These are phyloP conservation scores for Tillus elongatus DNA, from an alignment of 2,888 invertebrate genomes.

Conservation along the genomic window DNA sequence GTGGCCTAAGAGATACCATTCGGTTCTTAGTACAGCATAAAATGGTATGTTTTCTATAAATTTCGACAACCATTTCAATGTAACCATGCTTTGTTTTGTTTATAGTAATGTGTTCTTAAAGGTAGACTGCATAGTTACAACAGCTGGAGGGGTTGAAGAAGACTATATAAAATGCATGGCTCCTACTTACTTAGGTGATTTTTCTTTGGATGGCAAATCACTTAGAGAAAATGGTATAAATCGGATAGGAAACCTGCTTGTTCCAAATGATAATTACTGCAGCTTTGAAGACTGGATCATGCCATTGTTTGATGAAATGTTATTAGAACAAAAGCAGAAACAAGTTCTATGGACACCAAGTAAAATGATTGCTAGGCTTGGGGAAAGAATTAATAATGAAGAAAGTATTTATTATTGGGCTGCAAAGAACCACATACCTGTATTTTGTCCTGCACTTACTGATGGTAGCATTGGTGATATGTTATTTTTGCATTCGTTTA, in stretches of 20 bases:
- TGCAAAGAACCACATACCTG: constrained; percentile 90
- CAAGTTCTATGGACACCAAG: constrained; percentile 85
- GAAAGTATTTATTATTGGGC: constrained; percentile 97
- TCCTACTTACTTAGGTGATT: constrained; percentile 89
- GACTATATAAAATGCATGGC: constrained; percentile 98
- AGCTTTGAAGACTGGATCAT: constrained; percentile 96
- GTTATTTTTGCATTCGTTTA: constrained; percentile 97
- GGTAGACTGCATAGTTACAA: constrained; percentile 94
- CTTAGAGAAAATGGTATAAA: constrained; percentile 83
- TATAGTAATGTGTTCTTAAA: constrained; percentile 31
- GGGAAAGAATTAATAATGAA: constrained; percentile 81
- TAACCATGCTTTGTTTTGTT: too few relatives aligned
- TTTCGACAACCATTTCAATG: too few relatives aligned
- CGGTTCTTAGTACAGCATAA: constrained; percentile 77
- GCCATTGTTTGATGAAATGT: constrained; percentile 84
- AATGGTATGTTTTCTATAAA: constrained; percentile 47
- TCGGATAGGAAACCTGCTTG: constrained; percentile 77
- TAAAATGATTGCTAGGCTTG: constrained; percentile 72
- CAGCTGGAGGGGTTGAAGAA: constrained; percentile 97
- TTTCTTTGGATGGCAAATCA: constrained; percentile 68
- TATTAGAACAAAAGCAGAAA: constrained; percentile 72
- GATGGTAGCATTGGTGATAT: constrained; percentile 97
- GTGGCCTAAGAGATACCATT: constrained; percentile 86
- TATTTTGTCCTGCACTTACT: constrained; percentile 95
- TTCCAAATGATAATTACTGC: constrained; percentile 98